Base-by-base conservation (phyloP, 2,113 vertebrate genomes). In the Atrichornis clamosus region DNA sequence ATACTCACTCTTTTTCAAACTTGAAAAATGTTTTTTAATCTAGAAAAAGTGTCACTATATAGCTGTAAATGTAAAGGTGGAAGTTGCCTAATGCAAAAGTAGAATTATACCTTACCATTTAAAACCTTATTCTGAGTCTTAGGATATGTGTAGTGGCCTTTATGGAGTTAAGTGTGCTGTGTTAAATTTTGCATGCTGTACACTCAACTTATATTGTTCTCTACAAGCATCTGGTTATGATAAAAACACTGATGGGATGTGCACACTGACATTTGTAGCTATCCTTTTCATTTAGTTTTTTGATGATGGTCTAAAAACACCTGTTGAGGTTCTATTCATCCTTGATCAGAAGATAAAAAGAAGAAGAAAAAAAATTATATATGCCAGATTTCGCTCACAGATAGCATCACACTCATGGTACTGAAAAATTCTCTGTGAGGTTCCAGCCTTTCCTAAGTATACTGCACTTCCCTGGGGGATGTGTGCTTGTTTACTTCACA, bases 11-110 rank as follows among this genome's bases (percentile, higher is more conserved):
- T 84, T 88, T 91, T 93, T 68, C 41, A 33, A 93, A 80, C 56
- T 70, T 59, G 47, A 89, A 91, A 92, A 93, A 85, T 87, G 64
- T 39, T 44, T 91, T 95, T 89, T 93, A 89, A 89, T 81, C 68
- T 60, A 77, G 85, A 94, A 90, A 47, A 95, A 64, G 23, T 84
- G 80, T 64, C 11, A 32, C 52, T 33, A 4, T 84, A 7, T 63
- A 0, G 13, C 42, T 76, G 56, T 85, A 93, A 67, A 24, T 78
- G 60, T 68, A 49, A 81, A 81, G 68, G 47, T 77, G 52, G 33
- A 86, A 81, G 60, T 64, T 90, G 58, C 60, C 39, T 64, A 33
- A 5, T 1, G 13, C 64, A 80, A 46, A 72, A 49, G 18, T 15
- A 65, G 41, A 65, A 63, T 15, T 68, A 59, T 63, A 39, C 28